Evolutionary conservation across 2,797 vertebrate genomes (phyloP).

Genomic region (Nasua narica): DNA sequence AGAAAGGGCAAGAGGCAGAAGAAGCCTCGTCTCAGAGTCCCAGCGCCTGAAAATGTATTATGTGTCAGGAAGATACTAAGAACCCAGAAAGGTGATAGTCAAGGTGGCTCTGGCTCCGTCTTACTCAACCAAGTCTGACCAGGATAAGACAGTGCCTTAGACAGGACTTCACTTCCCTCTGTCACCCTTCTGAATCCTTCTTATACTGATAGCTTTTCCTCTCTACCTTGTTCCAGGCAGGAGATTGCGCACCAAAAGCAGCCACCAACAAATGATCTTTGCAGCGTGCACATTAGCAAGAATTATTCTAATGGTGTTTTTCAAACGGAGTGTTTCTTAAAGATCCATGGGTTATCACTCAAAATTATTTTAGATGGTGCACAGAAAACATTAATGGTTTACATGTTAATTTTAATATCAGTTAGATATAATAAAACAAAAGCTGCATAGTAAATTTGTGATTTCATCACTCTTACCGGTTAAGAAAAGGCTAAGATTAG

Average conservation of each 20-base stretch:
- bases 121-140: not conserved
- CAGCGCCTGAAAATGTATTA: not conserved
- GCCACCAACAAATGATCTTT: not conserved
- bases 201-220: not conserved
- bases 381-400: not conserved
- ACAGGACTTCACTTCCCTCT: not conserved
- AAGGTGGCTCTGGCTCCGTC: not conserved
- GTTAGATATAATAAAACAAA: not conserved
- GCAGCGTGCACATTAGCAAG: not conserved
- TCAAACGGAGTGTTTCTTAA: not conserved
- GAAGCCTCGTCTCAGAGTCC: not conserved
- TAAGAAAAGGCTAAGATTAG: slow-evolving; percentile 2
- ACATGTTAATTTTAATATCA: not conserved
- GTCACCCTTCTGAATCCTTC: not conserved
- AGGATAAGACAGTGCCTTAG: not conserved
- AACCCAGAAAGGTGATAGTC: not conserved
- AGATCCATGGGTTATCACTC: not conserved
- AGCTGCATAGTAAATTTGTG: not conserved
- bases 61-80: not conserved
- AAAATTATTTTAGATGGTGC: slow-evolving; percentile 1
- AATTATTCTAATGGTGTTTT: not conserved
- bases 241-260: not conserved
- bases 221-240: not conserved
- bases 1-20: not conserved
- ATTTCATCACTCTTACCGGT: not conserved